Evolutionary conservation across 1,140 invertebrate genomes (phyloP).

Genomic region (Eumeta japonica): DNA sequence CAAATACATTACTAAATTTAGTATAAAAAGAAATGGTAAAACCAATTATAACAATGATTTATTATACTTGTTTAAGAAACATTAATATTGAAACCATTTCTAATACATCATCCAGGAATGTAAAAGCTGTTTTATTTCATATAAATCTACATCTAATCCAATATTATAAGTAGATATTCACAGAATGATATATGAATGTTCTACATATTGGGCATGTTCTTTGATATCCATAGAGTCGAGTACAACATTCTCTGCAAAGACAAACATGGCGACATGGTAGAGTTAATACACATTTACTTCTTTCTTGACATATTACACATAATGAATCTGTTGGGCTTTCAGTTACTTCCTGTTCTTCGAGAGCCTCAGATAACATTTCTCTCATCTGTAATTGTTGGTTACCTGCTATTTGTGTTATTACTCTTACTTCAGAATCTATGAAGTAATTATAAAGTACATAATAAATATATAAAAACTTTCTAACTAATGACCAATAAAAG

Average conservation of each 20-base stretch:
- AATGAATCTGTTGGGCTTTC: constrained; percentile 30
- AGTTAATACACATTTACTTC: constrained; percentile 46
- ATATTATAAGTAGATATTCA: constrained; percentile 41
- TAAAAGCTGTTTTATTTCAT: background rate
- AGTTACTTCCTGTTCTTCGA: constrained; percentile 18
- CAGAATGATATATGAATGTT: constrained; percentile 50
- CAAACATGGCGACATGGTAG: constrained; percentile 50
- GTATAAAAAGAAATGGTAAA: too few species aligned
- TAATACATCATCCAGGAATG: constrained; percentile 7
- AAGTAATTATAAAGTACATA: constrained; percentile 42
- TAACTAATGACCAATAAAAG: constrained; percentile 34
- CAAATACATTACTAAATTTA: too few species aligned
- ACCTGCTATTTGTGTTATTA: constrained; percentile 35
- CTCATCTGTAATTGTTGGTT: constrained; percentile 19
- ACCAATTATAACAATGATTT: too few species aligned
- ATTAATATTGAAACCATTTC: constrained; percentile 4
- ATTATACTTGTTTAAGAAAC: too few species aligned
- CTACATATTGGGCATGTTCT: constrained; percentile 48
- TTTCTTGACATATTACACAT: constrained; percentile 47
- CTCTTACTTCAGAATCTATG: constrained; percentile 35
- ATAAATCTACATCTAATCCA: too few species aligned
- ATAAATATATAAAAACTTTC: constrained; percentile 36
- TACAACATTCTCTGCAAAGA: constrained; percentile 43
- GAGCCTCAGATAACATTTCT: constrained; percentile 16
- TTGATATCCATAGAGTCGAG: constrained; percentile 43